Conservation (phyloP, 2,888 invertebrate species). For the Athrips mouffetella region DNA sequence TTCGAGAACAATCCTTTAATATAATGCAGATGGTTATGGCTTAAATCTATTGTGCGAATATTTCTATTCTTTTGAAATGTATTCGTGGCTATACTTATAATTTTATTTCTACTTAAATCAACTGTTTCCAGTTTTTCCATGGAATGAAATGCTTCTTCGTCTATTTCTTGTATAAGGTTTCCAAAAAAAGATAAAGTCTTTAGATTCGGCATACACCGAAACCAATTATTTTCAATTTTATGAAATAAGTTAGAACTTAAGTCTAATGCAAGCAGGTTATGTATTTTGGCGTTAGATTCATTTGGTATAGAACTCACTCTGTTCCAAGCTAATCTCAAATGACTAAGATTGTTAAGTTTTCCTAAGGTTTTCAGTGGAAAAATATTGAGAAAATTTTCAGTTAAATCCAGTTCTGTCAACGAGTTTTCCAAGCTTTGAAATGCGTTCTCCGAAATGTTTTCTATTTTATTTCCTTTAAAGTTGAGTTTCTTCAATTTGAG, state of each 20-base stretch:
- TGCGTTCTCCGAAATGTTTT: constrained; percentile 89
- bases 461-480: constrained; percentile 90
- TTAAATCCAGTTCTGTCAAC: constrained; percentile 89
- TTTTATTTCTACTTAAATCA: constrained; percentile 93
- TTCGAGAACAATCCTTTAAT: constrained; percentile 90
- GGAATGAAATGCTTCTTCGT: constrained; percentile 86
- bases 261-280: constrained; percentile 86
- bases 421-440: constrained; percentile 87
- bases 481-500: constrained; percentile 88
- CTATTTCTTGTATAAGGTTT: constrained; percentile 88
- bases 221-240: constrained; percentile 86
- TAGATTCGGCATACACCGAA: constrained; percentile 87
- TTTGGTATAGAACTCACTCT: constrained; percentile 87
- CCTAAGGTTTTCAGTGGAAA: constrained; percentile 90
- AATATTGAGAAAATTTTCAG: constrained; percentile 89
- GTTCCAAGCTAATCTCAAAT: constrained; percentile 88
- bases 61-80: constrained; percentile 88
- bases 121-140: constrained; percentile 87
- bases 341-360: constrained; percentile 84
- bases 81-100: constrained; percentile 84
- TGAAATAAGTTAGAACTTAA: constrained; percentile 91
- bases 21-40: constrained; percentile 92
- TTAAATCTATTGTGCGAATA: constrained; percentile 89
- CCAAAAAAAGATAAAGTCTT: constrained; percentile 90
- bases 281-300: constrained; percentile 83